These are phyloP conservation scores for Porites cylindrica DNA, from an alignment of 92 coral and sea anemone genomes.

Conservation along the genomic window DNA sequence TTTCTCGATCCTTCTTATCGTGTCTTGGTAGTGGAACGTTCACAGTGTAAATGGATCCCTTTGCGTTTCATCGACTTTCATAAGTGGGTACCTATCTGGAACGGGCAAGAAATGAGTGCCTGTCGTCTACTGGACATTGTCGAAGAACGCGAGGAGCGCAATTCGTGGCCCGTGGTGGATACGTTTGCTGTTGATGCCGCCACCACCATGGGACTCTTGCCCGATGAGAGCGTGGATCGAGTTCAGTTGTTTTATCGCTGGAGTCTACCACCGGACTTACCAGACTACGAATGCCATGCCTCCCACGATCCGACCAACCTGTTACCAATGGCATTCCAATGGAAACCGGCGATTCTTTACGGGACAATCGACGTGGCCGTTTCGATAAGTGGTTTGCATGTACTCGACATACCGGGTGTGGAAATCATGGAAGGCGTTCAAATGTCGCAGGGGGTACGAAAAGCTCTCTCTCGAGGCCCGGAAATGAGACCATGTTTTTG, in stretches of 20 bases:
- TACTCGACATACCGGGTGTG: neutral
- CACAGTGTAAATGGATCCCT: neutral
- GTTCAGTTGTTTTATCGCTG: conserved; percentile 12
- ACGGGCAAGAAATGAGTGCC: neutral
- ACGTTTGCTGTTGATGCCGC: neutral
- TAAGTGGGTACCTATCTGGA: neutral
- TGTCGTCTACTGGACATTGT: neutral
- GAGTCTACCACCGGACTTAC: neutral
- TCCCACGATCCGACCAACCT: conserved; percentile 10
- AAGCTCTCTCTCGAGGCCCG: neutral
- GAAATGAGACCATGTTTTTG: neutral
- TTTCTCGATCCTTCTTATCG: conserved; percentile 9
- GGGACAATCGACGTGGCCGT: conserved; percentile 12
- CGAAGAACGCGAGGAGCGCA: neutral
- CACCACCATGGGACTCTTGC: neutral
- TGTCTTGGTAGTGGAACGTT: neutral
- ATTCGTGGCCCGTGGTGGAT: neutral
- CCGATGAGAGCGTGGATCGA: conserved; percentile 4
- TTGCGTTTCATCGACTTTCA: neutral
- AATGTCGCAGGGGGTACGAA: neutral
- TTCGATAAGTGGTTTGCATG: neutral
- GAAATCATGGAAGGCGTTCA: neutral
- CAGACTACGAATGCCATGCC: neutral
- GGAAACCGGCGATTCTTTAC: conserved; percentile 7
- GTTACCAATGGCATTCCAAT: conserved; percentile 8